phyloP scores from a whole-genome alignment of 2,113 vertebrate species.

The Orthonyx spaldingii region DNA sequence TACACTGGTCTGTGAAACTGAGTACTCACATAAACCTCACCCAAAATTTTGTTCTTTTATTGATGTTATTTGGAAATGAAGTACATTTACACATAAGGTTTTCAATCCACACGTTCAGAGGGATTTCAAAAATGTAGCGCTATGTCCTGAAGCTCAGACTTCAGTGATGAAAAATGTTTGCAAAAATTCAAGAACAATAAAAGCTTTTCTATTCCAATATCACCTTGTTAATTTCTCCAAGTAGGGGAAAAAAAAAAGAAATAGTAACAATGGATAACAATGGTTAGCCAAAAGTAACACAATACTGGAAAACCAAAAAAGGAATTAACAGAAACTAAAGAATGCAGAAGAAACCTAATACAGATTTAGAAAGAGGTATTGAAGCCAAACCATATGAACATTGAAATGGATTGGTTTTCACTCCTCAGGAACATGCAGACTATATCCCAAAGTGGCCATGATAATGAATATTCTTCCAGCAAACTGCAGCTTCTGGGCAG shows the following conservation, averaged over 20 bases:
- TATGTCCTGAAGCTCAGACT: neutral
- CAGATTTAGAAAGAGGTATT: neutral
- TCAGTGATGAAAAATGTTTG: neutral
- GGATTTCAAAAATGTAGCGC: neutral
- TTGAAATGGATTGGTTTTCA: neutral
- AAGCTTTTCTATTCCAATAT: neutral
- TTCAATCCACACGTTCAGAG: neutral
- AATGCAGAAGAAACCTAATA: neutral
- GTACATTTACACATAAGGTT: neutral
- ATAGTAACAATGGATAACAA: neutral
- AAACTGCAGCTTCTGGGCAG: neutral
- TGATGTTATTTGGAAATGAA: neutral
- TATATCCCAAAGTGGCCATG: neutral
- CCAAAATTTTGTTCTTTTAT: neutral
- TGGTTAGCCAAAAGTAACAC: neutral
- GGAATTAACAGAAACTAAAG: neutral
- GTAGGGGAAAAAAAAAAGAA: fast-evolving
- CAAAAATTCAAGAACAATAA: neutral
- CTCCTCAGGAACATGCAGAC: neutral
- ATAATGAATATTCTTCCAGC: neutral
- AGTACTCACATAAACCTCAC: neutral
- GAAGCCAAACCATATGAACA: neutral
- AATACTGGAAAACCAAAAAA: neutral
- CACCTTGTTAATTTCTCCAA: neutral
- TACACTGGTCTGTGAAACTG: neutral